These are phyloP conservation scores for Alosa alosa DNA, from an alignment of 2,113 vertebrate genomes.

Conservation along the genomic window DNA sequence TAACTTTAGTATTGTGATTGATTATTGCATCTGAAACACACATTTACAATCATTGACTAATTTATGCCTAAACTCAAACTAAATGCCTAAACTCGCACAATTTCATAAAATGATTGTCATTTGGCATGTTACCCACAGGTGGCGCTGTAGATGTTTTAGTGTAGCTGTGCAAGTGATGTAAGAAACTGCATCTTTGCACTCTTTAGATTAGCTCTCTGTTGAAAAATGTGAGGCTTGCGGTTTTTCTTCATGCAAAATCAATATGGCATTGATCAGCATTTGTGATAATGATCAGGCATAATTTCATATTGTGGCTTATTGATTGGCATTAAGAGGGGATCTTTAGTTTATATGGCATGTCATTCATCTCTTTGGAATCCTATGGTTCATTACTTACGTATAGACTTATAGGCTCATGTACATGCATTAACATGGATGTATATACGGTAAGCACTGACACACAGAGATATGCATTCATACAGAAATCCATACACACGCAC, in stretches of 20 bases:
- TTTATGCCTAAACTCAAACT: too few relatives aligned
- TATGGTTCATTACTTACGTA: background rate
- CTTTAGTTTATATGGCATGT: background rate
- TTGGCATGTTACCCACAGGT: too few relatives aligned
- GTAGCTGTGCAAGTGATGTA: background rate
- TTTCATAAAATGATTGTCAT: too few relatives aligned
- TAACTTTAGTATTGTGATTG: background rate
- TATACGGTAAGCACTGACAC: background rate
- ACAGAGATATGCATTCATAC: background rate
- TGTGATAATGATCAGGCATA: background rate
- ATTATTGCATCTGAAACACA: too few relatives aligned
- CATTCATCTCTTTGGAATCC: background rate
- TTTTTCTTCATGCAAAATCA: background rate
- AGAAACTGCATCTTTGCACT: background rate
- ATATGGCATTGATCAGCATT: background rate
- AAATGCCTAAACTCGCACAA: too few relatives aligned
- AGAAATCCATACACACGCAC: background rate
- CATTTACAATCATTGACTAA: too few relatives aligned
- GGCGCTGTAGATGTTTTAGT: background rate
- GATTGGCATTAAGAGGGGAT: background rate
- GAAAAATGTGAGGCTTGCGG: background rate
- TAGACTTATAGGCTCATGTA: background rate
- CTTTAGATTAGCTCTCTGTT: background rate
- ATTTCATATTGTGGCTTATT: conserved; percentile 9
- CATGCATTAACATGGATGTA: background rate